Base-by-base conservation (phyloP, 2,888 invertebrate species). In the Cristatella mucedo region DNA sequence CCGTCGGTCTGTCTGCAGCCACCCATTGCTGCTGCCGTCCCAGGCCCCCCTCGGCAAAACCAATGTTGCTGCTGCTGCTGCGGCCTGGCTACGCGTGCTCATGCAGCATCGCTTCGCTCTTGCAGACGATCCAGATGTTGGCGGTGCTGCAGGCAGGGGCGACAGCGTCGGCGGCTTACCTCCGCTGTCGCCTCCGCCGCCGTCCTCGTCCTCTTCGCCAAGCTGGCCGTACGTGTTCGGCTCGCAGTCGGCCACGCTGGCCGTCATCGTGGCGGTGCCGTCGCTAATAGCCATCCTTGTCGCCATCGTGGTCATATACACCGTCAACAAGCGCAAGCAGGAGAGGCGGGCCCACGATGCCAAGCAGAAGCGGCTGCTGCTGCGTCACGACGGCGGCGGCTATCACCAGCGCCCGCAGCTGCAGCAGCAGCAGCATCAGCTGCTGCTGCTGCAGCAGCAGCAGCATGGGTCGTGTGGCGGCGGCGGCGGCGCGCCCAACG, bases 171-270 rank as follows among this genome's bases (percentile, higher is more conserved):
- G n/a, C n/a, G n/a, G n/a, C n/a, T n/a, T n/a, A n/a, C n/a, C n/a
- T n/a, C n/a, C n/a, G n/a, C n/a, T n/a, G n/a, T n/a, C n/a, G n/a
- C n/a, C n/a, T n/a, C n/a, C n/a, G n/a, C n/a, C n/a, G n/a, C n/a
- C n/a, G n/a, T n/a, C n/a, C n/a, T n/a, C n/a, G n/a, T n/a, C n/a
- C n/a, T n/a, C n/a, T n/a, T n/a, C n/a, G n/a, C n/a, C n/a, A n/a
- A n/a, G n/a, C 18, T 36, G 36, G 36, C 24, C 22, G 18, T 36
- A 36, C 24, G 16, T 36, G 6, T 36, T 36, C 15, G 36, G 36
- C 13, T 36, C 36, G 18, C 36, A 22, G 22, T 36, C 36, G 4
- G 36, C 36, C 6, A 36, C 36, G 4, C 36, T 36, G 5, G 36
- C 36, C 4, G 36, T 36, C n/a, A 15, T 36, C 4, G 26, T 37